These are phyloP conservation scores for Sparus aurata DNA, from an alignment of 2,797 vertebrate species.

Conservation along the genomic window DNA sequence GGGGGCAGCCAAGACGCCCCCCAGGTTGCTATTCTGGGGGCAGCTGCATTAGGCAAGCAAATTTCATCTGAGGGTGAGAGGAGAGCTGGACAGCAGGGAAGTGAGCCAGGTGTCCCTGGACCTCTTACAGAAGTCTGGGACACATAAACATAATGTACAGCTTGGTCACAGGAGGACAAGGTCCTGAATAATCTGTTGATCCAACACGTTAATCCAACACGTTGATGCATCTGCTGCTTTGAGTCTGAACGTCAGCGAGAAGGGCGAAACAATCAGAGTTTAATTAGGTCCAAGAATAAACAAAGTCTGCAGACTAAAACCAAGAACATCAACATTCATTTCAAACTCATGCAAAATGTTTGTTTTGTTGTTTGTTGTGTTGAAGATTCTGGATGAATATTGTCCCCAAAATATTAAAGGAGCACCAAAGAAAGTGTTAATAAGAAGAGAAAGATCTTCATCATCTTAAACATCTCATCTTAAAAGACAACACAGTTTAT, in stretches of 20 bases:
- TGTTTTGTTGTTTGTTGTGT: too few species aligned
- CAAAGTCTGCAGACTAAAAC: too few species aligned
- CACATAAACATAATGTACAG: constrained; percentile 47
- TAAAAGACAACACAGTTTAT: too few species aligned
- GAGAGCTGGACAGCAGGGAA: constrained; percentile 47
- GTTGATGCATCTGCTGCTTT: not conserved
- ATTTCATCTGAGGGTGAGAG: constrained; percentile 62
- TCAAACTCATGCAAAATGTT: too few species aligned
- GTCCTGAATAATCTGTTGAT: not conserved
- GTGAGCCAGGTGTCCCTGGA: constrained; percentile 52
- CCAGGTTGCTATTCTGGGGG: constrained; percentile 91
- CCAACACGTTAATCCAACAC: not conserved
- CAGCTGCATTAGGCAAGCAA: constrained; percentile 82
- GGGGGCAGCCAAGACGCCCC: constrained; percentile 67
- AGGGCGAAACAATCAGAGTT: too few species aligned
- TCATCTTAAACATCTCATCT: too few species aligned
- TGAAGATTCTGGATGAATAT: too few species aligned
- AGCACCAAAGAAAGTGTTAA: too few species aligned
- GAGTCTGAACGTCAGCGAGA: not conserved
- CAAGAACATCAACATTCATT: too few species aligned
- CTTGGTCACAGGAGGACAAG: constrained; percentile 18
- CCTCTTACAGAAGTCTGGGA: constrained; percentile 14
- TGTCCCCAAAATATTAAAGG: too few species aligned
- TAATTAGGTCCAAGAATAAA: not conserved
- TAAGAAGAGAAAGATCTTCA: too few species aligned